phyloP scores from a whole-genome alignment of 2,797 vertebrate species.

The Xenentodon cancila region DNA sequence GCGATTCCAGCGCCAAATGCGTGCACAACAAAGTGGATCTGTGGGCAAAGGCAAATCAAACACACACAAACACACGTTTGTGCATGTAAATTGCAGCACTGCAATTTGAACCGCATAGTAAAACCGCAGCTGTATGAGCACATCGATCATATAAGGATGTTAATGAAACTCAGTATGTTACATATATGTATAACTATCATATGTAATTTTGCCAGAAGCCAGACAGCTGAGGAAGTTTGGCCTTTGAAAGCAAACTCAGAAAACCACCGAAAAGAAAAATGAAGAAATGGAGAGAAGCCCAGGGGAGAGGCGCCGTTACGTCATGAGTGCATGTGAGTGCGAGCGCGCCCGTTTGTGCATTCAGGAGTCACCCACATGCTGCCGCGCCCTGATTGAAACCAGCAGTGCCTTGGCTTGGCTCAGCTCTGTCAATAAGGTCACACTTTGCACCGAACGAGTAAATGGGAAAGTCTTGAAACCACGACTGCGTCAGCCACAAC shows the following conservation, averaged over 20 bases:
- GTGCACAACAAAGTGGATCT: neutral
- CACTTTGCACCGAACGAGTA: slow-evolving; percentile 2
- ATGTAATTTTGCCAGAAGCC: slow-evolving; percentile 50
- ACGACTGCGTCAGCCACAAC: slow-evolving; percentile 13
- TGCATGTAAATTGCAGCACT: slow-evolving; percentile 6
- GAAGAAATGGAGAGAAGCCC: slow-evolving; percentile 25
- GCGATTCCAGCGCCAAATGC: neutral
- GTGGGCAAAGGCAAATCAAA: slow-evolving; percentile 2
- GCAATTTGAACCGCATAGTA: slow-evolving; percentile 4
- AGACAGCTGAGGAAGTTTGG: slow-evolving; percentile 30
- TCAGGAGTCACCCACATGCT: slow-evolving; percentile 41
- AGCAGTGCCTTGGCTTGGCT: slow-evolving; percentile 41
- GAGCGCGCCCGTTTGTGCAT: slow-evolving; percentile 16
- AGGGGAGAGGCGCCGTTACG: slow-evolving; percentile 17
- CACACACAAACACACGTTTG: neutral
- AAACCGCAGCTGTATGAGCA: slow-evolving; percentile 7
- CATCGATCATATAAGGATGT: neutral
- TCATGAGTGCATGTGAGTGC: slow-evolving; percentile 3
- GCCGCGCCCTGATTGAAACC: slow-evolving; percentile 60
- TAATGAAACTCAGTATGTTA: slow-evolving; percentile 8
- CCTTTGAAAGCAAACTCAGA: slow-evolving; percentile 10
- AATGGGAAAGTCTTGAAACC: slow-evolving; percentile 23
- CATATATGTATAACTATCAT: slow-evolving; percentile 15
- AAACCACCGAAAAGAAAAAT: slow-evolving; percentile 22
- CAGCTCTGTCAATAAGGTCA: slow-evolving; percentile 41